A percentile compares a stretch with the other conserved stretches of the same genome.
phyloP scores from a whole-genome alignment of 1,140 invertebrate species.

The Chelonus insularis region DNA sequence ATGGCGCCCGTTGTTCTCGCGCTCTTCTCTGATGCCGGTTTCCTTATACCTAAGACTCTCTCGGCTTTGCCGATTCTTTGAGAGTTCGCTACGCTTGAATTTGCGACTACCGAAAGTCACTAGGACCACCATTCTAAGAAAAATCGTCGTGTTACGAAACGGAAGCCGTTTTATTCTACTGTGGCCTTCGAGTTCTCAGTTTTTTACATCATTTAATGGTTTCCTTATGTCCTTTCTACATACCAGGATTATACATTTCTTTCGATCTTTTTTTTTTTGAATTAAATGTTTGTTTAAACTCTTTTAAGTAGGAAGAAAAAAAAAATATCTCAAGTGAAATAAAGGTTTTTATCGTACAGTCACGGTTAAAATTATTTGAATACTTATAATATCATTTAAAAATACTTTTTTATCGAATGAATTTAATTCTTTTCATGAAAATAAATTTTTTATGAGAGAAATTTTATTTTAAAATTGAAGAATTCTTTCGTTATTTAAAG shows the following conservation, averaged over 20 bases:
- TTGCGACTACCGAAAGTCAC: background rate
- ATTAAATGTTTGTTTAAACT: background rate
- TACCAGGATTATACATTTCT: background rate
- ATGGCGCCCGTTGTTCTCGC: conserved; percentile 35
- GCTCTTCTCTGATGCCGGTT: conserved; percentile 2
- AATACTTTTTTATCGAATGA: no score
- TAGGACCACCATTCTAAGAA: conserved; percentile 10
- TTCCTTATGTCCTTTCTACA: background rate
- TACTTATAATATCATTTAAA: no score
- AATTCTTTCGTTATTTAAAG: no score
- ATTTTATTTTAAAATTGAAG: no score
- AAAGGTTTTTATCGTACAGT: no score
- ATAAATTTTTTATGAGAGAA: no score
- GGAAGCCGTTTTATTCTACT: conserved; percentile 21
- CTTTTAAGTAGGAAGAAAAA: no score
- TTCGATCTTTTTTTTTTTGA: no score
- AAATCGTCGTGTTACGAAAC: conserved; percentile 24
- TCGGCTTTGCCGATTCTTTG: background rate
- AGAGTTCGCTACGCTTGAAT: background rate
- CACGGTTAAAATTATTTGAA: no score
- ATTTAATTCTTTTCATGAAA: no score
- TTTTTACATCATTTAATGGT: conserved; percentile 22
- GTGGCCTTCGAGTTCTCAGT: background rate
- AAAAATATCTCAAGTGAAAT: no score
- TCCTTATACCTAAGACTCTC: background rate